Evolutionary conservation across 2,888 invertebrate species (phyloP).

Genomic region (Orthosia gracilis): DNA sequence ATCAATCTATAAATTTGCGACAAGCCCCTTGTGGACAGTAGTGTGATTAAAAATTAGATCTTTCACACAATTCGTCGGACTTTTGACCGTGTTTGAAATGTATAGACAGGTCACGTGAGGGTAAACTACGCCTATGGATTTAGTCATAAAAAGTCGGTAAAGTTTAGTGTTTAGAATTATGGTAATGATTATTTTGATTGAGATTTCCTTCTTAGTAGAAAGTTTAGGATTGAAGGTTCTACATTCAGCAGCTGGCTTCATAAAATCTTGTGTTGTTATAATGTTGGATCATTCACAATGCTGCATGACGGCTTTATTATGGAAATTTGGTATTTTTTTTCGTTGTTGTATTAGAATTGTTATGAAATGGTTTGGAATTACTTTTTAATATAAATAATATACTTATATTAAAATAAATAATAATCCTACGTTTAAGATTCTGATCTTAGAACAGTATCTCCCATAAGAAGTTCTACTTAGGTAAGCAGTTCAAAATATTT

Average conservation of each 20-base stretch:
- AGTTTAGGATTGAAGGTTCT: not conserved
- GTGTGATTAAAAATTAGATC: conserved; percentile 73
- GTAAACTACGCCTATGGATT: conserved; percentile 89
- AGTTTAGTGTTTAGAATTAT: conserved; percentile 77
- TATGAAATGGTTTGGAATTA: conserved; percentile 10
- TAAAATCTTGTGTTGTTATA: conserved; percentile 3
- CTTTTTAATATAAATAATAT: conserved; percentile 7
- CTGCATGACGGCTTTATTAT: conserved; percentile 16
- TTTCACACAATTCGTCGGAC: conserved; percentile 71
- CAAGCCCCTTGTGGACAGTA: conserved; percentile 67
- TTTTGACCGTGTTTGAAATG: conserved; percentile 80
- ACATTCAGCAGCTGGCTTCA: not conserved
- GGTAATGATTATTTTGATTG: conserved; percentile 56
- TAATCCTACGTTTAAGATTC: not conserved
- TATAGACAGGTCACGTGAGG: conserved; percentile 79
- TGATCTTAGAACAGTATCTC: conserved; percentile 23
- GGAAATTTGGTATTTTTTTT: conserved; percentile 9
- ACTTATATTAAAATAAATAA: conserved; percentile 3
- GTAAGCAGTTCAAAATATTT: conserved; percentile 52
- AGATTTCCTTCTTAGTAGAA: conserved; percentile 15
- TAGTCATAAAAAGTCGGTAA: conserved; percentile 90
- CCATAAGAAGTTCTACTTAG: conserved; percentile 37
- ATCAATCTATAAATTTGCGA: conserved; percentile 60
- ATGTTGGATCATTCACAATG: conserved; percentile 3
- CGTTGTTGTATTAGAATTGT: conserved; percentile 6